phyloP scores from a whole-genome alignment of 1,140 invertebrate species.

The Vanessa atalanta region DNA sequence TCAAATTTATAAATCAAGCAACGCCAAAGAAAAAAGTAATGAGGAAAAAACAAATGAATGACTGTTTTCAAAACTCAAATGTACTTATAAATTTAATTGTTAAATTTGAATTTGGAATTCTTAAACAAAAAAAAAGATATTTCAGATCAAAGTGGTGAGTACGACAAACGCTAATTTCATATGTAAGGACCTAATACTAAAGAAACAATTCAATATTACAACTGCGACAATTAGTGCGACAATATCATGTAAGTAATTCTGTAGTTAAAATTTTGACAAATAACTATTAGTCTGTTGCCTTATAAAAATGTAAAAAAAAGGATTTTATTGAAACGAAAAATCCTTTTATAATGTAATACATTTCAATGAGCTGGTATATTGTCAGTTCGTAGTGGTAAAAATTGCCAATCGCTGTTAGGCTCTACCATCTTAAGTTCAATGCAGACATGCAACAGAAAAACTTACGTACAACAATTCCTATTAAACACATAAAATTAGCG shows the following conservation, averaged over 20 bases:
- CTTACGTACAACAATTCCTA: not conserved
- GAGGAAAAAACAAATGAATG: no score
- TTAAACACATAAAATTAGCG: not conserved
- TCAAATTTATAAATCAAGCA: no score
- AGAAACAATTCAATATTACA: no score
- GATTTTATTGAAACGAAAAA: not conserved
- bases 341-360: constrained; percentile 7
- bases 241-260: not conserved
- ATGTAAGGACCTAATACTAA: no score
- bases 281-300: not conserved
- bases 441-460: not conserved
- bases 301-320: not conserved
- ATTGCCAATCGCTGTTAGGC: constrained; percentile 13
- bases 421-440: constrained; percentile 6
- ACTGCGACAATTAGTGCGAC: no score
- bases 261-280: not conserved
- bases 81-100: no score
- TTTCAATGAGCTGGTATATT: constrained; percentile 8
- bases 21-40: no score
- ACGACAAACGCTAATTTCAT: no score
- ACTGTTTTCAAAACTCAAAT: no score
- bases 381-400: constrained; percentile 14
- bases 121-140: no score
- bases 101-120: no score
- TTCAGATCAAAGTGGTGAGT: no score